phyloP scores from a whole-genome alignment of 2,888 invertebrate species.

The Ornithoptera priamus region DNA sequence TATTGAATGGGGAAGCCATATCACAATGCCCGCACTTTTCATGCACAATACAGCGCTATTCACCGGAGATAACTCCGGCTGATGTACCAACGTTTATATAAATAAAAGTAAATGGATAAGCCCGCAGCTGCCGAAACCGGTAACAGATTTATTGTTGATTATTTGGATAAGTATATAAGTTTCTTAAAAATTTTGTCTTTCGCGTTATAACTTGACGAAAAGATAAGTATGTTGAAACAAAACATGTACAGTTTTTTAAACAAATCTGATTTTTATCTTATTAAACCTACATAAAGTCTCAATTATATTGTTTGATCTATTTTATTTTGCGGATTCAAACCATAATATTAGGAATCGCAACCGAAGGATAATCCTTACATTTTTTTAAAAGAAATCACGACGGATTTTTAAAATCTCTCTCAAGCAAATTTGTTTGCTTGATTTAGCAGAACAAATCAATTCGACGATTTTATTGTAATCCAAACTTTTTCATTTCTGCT shows the following conservation, averaged over 20 bases:
- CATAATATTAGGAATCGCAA: background rate
- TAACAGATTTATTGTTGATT: too few species aligned
- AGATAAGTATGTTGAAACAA: too few species aligned
- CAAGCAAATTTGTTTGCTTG: slow-evolving; percentile 3
- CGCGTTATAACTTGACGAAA: too few species aligned
- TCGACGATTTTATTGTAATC: background rate
- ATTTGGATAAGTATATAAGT: too few species aligned
- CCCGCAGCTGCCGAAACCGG: too few species aligned
- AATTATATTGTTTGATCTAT: too few species aligned
- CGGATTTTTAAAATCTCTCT: background rate
- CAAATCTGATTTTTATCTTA: too few species aligned
- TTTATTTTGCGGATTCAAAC: background rate
- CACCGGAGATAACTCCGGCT: background rate
- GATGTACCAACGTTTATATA: background rate
- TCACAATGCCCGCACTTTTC: slow-evolving; percentile 7
- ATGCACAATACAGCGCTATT: background rate
- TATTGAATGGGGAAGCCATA: slow-evolving; percentile 4
- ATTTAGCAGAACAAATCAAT: slow-evolving; percentile 10
- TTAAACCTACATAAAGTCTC: too few species aligned
- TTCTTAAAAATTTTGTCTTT: too few species aligned
- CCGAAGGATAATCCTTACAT: background rate
- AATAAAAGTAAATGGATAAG: background rate
- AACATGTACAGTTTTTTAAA: too few species aligned
- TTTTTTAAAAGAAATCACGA: background rate
- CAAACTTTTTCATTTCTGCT: background rate